Conservation (phyloP, 2,888 invertebrate species). For the Dicyrtoma fusca region DNA sequence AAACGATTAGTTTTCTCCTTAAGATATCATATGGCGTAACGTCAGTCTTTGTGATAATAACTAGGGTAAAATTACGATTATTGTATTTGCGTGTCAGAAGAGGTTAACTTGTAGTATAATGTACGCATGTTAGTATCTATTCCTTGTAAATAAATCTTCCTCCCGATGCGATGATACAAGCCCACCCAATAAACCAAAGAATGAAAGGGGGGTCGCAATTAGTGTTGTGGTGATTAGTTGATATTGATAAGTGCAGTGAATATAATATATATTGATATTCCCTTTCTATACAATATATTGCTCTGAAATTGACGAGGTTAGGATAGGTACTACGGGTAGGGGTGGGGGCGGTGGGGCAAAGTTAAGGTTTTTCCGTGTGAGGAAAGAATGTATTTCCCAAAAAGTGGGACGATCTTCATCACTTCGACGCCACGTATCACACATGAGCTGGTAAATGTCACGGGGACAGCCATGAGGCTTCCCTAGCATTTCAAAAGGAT, state of each 20-base stretch:
- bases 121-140: too few relatives aligned
- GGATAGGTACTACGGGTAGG: slow-evolving; percentile 23
- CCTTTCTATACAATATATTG: slow-evolving; percentile 42
- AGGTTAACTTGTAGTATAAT: too few relatives aligned
- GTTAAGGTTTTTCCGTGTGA: slow-evolving; percentile 70
- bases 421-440: slow-evolving; percentile 86
- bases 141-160: not conserved
- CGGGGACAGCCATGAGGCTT: slow-evolving; percentile 77
- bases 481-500: slow-evolving; percentile 62
- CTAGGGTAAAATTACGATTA: not conserved
- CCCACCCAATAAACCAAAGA: not conserved
- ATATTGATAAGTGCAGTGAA: not conserved
- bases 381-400: slow-evolving; percentile 83
- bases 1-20: too few relatives aligned
- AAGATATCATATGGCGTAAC: slow-evolving; percentile 3
- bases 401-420: slow-evolving; percentile 81
- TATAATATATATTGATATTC: not conserved
- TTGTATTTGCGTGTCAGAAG: too few relatives aligned
- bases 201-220: too few relatives aligned
- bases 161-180: not conserved
- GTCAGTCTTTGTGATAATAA: slow-evolving; percentile 7
- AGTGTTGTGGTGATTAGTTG: not conserved
- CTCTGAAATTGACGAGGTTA: slow-evolving; percentile 43
- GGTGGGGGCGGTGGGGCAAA: slow-evolving; percentile 42
- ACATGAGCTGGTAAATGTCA: slow-evolving; percentile 89